Base-by-base conservation (phyloP, 2,888 invertebrate genomes). In the Lottia gigantea region DNA sequence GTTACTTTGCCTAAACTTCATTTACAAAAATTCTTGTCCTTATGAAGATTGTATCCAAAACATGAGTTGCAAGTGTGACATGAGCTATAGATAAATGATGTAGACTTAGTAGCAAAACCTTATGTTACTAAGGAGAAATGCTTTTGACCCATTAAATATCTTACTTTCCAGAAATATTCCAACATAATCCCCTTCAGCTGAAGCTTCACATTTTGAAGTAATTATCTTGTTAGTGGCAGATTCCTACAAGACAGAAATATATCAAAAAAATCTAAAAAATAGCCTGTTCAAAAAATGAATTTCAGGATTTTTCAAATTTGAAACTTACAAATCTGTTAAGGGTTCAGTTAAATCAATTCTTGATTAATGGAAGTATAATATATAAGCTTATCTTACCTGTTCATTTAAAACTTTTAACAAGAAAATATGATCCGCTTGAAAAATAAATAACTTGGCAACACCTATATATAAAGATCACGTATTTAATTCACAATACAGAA, bases 121-220 rank as follows among this genome's bases (percentile, higher is more conserved):
- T n/a, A n/a, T n/a, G n/a, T n/a, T n/a, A n/a, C n/a, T n/a, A n/a
- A n/a, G n/a, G n/a, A n/a, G n/a, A n/a, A n/a, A n/a, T n/a, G n/a
- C n/a, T n/a, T n/a, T n/a, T n/a, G n/a, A n/a, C 11, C 11, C 11
- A 8, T 40, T 4, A 4, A 40, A 40, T 40, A 40, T 40, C 86
- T 79, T 79, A 86, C 86, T 83, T 82, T 86, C 85, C 67, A 84
- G 76, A 15, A 83, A 77, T 31, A 82, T 65, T 45, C 85, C 86
- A 19, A 83, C 64, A 71, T 82, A 86, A 67, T 84, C 84, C 8
- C 85, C 86, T 25, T 81, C 80, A 15, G 62, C 47, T 12, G 86
- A 85, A 6, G 82, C 78, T 71, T 84, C 82, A 76, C 83, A 80
- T 72, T 84, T 84, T 40, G 74, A 81, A 62, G 80, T 78, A 61